Evolutionary conservation across 1,140 invertebrate genomes (phyloP), one percentile per base, ranked within the genome.

Genomic region (Ectropis grisescens): DNA sequence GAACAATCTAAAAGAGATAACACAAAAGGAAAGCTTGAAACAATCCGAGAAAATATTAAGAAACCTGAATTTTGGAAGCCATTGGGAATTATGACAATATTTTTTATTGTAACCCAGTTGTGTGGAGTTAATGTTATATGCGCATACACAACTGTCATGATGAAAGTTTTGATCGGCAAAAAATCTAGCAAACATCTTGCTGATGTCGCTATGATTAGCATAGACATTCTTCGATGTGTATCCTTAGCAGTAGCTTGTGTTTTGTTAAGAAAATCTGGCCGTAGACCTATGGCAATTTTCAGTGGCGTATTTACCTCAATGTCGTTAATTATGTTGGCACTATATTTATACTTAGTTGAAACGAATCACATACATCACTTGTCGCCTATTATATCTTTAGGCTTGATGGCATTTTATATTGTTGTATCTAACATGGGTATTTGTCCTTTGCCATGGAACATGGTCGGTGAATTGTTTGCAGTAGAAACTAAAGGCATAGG

Each of bases 61-160:
- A 74, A 82, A 41, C 76, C 72, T 0, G 78, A 78, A 70, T 90
- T 82, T 46, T 86, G 54, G 50, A 87, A 85, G 39, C 89, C 89
- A 1, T 54, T 90, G 2, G 41, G 75, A 2, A 85, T 90, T 5
- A 82, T 89, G 53, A 68, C 82, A 10, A 49, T 82, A 4, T 85
- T 88, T 37, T 89, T 90, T 45, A 61, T 87, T 12, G 82, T 85
- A 1, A 82, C 82, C 6, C 88, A 90, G 49, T 84, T 88, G 15
- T 84, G 84, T 2, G 89, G 89, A 5, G 75, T 88, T 1, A 90
- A 92, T 64, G 89, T 89, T 0, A 84, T 93, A 2, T 86, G 86
- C 48, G 93, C 90, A 44, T 93, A 92, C 52, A 87, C 89, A 0
- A 88, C 90, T 0, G 71, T 84, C 2, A 88, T 88, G 51, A 85